Conservation (phyloP, 2,113 vertebrate species). For the Pogona vitticeps region DNA sequence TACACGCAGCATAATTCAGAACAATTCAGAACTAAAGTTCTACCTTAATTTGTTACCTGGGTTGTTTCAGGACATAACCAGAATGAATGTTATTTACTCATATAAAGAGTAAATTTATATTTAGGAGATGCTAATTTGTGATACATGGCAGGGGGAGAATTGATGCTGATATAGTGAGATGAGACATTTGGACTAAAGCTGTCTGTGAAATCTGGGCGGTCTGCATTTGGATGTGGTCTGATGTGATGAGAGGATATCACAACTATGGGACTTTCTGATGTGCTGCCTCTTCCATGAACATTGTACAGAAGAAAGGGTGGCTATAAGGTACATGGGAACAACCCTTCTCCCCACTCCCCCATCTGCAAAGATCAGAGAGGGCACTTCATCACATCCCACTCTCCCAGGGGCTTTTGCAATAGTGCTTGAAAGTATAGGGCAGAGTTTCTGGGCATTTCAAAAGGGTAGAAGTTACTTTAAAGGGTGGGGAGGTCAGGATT, state of each 20-base stretch:
- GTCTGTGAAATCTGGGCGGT: not conserved
- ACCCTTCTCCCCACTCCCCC: not conserved
- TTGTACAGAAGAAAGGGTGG: not conserved
- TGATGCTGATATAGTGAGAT: not conserved
- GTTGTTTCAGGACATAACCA: not conserved
- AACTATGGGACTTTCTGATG: not conserved
- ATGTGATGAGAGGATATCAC: not conserved
- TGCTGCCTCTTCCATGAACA: not conserved
- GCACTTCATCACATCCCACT: not conserved
- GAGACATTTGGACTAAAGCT: constrained; percentile 1
- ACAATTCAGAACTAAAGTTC: not conserved
- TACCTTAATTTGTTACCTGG: not conserved
- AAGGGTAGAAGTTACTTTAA: not conserved
- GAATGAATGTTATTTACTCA: not conserved
- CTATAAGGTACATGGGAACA: not conserved
- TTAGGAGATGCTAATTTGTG: not conserved
- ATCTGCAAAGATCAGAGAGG: not conserved
- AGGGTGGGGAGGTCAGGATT: not conserved
- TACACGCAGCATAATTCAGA: not conserved
- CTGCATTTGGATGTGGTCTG: not conserved
- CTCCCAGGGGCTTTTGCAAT: not conserved
- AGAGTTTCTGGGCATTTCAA: not conserved
- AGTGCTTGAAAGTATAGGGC: not conserved
- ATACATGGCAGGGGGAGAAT: too few species aligned
- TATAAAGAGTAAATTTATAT: not conserved